Evolutionary conservation across 2,888 invertebrate species (phyloP), one percentile per base, ranked within the genome.

Genomic region (Caenorhabditis drosophilae): DNA sequence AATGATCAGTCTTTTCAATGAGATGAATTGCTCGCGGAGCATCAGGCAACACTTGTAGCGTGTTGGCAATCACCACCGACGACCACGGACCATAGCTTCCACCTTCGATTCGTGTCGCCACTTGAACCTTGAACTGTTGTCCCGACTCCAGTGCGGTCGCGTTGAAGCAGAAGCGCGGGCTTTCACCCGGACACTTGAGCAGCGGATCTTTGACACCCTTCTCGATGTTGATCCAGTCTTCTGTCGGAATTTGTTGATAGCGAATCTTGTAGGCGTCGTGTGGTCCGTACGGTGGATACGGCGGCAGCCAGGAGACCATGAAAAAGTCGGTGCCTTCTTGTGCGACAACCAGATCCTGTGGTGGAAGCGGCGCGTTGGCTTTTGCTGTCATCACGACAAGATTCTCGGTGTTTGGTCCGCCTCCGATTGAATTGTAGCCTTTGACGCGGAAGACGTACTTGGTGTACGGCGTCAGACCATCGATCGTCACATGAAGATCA

Each of bases 231-330:
- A 70, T 55, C 81, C 82, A 82, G 38, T 78, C 67, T n/a, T 70
- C 61, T 11, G 80, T 61, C 20, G 68, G 76, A n/a, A 82, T 63
- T 20, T 75, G 68, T 48, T 78, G 79, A 49, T 81, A 79, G 22
- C 78, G 71, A 20, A 83, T 67, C 70, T 82, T 81, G 75, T 81
- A 83, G 22, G 71, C 67, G 48, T 82, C 82, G 54, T 83, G 79
- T 9, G 83, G 83, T 12, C 83, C 83, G 60, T 82, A 83, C 36
- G 83, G 83, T 26, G 83, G 83, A 56, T 83, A 83, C 15, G 83
- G 83, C 18, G 83, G 83, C 48, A 83, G 66, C 83, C 83, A 83
- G 11, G 81, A 80, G 36, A 84, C 79, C 62, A 75, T 73, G 69
- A 84, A 82, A 75, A 81, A 83, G 59, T 80, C 78, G 44, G 79